Percentiles rank a stretch among this genome's conserved stretches.
phyloP scores from a whole-genome alignment of 1,140 invertebrate genomes.

The Thereuonema tuberculata region DNA sequence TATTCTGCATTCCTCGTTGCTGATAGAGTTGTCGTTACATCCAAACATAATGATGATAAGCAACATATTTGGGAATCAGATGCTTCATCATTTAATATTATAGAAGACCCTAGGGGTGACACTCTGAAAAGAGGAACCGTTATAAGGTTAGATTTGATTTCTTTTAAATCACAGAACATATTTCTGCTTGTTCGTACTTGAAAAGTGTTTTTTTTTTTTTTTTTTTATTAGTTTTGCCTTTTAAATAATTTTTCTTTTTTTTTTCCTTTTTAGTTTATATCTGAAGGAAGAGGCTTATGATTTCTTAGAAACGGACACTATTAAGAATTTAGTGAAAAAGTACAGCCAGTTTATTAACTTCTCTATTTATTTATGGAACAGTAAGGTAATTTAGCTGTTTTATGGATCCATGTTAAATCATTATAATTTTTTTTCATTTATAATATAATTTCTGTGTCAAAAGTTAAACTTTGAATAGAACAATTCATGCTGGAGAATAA shows the following conservation, averaged over 20 bases:
- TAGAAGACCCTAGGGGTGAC: conserved; percentile 84
- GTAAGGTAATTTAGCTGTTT: conserved; percentile 54
- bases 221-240: too few relatives aligned
- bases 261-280: conserved; percentile 48
- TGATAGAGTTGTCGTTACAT: conserved; percentile 74
- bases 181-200: too few relatives aligned
- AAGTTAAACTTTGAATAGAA: too few relatives aligned
- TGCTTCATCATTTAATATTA: conserved; percentile 70
- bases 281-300: conserved; percentile 95
- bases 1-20: conserved; percentile 95
- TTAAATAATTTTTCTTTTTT: too few relatives aligned
- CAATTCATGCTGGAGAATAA: too few relatives aligned
- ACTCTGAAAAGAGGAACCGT: conserved; percentile 79
- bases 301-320: conserved; percentile 82
- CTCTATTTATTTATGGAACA: conserved; percentile 92
- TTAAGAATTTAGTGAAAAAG: conserved; percentile 83
- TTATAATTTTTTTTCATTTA: not conserved
- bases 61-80: conserved; percentile 99
- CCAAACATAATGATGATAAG: conserved; percentile 87
- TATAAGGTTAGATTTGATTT: conserved; percentile 44
- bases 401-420: conserved; percentile 9
- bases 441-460: not conserved
- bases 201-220: too few relatives aligned
- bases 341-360: conserved; percentile 99
- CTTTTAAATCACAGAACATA: too few relatives aligned